Evolutionary conservation across 2,113 vertebrate species (phyloP).

Genomic region (Addax nasomaculatus): DNA sequence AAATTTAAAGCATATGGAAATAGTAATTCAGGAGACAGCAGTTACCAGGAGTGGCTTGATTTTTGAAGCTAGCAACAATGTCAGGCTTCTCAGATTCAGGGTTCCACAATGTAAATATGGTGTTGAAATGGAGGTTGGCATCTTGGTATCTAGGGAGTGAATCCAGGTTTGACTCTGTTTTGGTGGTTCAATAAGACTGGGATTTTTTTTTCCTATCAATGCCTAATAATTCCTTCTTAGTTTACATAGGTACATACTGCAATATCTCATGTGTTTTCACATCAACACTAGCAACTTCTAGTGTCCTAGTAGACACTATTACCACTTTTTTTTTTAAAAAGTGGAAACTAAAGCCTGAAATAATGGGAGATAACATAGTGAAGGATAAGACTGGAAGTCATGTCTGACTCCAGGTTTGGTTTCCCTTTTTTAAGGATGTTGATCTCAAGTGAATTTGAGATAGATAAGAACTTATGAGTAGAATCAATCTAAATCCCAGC

Average conservation of each 20-base stretch:
- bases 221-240: not conserved
- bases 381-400: not conserved
- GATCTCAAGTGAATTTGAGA: not conserved
- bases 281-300: not conserved
- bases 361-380: not conserved
- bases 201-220: not conserved
- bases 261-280: not conserved
- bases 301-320: not conserved
- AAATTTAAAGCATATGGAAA: not conserved
- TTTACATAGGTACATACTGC: not conserved
- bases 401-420: not conserved
- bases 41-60: not conserved
- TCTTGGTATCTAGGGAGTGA: not conserved
- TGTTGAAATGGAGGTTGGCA: not conserved
- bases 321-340: not conserved
- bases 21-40: not conserved
- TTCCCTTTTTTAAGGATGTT: not conserved
- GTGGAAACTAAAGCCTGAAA: not conserved
- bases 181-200: not conserved
- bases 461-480: not conserved
- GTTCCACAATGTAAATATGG: not conserved
- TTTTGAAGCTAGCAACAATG: not conserved
- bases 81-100: not conserved
- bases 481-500: not conserved
- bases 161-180: not conserved